These are phyloP conservation scores for Enteromius mattozi DNA, from an alignment of 2,797 vertebrate species.

Conservation along the genomic window DNA sequence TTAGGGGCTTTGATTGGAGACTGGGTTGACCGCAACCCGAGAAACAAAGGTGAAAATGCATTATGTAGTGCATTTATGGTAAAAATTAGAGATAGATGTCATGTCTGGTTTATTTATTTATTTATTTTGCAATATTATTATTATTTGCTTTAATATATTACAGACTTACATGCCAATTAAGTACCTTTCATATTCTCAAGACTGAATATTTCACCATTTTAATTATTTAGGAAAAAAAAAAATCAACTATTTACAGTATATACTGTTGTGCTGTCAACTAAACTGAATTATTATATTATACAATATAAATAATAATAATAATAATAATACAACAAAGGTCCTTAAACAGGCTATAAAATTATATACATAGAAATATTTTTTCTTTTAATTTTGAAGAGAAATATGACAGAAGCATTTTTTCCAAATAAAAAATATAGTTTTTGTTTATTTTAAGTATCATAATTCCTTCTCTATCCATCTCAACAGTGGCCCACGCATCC, in stretches of 20 bases:
- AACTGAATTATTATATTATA: not conserved
- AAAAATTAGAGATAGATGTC: not conserved
- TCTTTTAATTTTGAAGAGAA: not conserved
- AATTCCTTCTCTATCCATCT: conserved; percentile 14
- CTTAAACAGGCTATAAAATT: not conserved
- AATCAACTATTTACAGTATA: too few relatives aligned
- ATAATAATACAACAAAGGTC: not conserved
- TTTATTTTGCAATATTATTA: not conserved
- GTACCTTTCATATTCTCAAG: not conserved
- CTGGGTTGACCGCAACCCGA: conserved; percentile 84
- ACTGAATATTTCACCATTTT: not conserved
- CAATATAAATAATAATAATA: not conserved
- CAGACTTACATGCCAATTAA: not conserved
- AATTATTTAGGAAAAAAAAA: not conserved
- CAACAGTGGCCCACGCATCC: conserved; percentile 79
- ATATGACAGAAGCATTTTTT: not conserved
- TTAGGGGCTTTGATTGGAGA: conserved; percentile 84
- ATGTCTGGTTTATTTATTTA: not conserved
- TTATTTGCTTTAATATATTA: not conserved
- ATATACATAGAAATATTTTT: not conserved
- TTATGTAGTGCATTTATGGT: conserved; percentile 8
- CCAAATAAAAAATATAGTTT: not conserved
- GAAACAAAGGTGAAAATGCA: conserved; percentile 78
- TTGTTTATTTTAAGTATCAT: conserved; percentile 7
- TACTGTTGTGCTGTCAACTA: too few relatives aligned